Evolutionary conservation across 2,888 invertebrate species (phyloP).

Genomic region (Stramonita haemastoma): DNA sequence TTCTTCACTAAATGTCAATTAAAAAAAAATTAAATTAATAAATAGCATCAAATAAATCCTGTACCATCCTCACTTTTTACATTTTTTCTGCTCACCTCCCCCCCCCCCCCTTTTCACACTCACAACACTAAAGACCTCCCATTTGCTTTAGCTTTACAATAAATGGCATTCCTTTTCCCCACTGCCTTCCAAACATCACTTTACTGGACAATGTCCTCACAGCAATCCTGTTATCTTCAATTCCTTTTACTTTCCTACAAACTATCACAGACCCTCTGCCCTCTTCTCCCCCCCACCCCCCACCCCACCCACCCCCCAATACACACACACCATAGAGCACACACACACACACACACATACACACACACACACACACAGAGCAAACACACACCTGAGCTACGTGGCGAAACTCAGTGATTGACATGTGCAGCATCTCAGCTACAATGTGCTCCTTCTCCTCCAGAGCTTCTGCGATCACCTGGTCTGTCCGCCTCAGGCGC

Average conservation of each 20-base stretch:
- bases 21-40: too few relatives aligned
- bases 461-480: conserved; percentile 84
- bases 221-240: too few relatives aligned
- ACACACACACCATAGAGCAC: background rate
- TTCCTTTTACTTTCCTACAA: background rate
- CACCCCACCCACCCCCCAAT: background rate
- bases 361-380: background rate
- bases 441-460: conserved; percentile 86
- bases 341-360: background rate
- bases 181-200: too few relatives aligned
- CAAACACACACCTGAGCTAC: conserved; percentile 43
- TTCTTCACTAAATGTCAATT: too few relatives aligned
- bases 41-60: too few relatives aligned
- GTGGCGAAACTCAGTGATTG: conserved; percentile 81
- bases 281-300: background rate
- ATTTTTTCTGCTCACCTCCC: too few relatives aligned
- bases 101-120: too few relatives aligned
- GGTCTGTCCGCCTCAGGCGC: conserved; percentile 86
- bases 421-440: conserved; percentile 87
- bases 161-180: too few relatives aligned
- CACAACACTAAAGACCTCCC: too few relatives aligned
- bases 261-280: background rate
- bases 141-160: too few relatives aligned
- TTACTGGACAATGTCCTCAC: too few relatives aligned
- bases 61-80: too few relatives aligned